Percentiles rank a stretch among this genome's conserved stretches.
These are phyloP conservation scores for Idaea biselata DNA, from an alignment of 2,888 invertebrate genomes.

Conservation along the genomic window DNA sequence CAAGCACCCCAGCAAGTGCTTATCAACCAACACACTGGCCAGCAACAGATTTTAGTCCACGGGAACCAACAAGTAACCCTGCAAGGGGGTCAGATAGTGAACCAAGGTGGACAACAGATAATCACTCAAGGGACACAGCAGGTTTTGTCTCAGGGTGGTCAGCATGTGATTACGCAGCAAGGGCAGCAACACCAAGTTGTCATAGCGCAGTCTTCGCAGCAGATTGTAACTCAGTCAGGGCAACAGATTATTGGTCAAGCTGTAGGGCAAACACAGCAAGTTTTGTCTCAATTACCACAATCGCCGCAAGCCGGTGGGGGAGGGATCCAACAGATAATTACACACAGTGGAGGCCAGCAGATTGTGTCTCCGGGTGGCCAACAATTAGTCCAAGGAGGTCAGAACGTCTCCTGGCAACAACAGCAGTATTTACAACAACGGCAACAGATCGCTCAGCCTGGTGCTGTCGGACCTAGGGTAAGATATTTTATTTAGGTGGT, in stretches of 20 bases:
- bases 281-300: constrained; percentile 68
- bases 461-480: constrained; percentile 75
- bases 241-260: constrained; percentile 71
- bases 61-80: constrained; percentile 75
- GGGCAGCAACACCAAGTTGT: constrained; percentile 75
- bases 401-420: constrained; percentile 74
- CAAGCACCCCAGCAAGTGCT: constrained; percentile 78
- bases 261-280: constrained; percentile 67
- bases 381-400: constrained; percentile 69
- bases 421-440: constrained; percentile 74
- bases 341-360: constrained; percentile 73
- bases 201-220: constrained; percentile 72
- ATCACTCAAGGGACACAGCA: constrained; percentile 68
- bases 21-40: constrained; percentile 72
- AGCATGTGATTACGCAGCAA: constrained; percentile 74
- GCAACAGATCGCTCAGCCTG: constrained; percentile 77
- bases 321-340: constrained; percentile 76
- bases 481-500: constrained; percentile 28
- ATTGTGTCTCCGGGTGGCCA: constrained; percentile 72
- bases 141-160: constrained; percentile 71
- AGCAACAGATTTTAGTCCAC: constrained; percentile 75
- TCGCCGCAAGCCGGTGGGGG: constrained; percentile 65
- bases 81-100: constrained; percentile 71
- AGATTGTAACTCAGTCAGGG: constrained; percentile 71
- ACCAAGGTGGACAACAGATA: constrained; percentile 70